These are phyloP conservation scores for Conopomorpha cramerella DNA, from an alignment of 1,140 invertebrate genomes.

Conservation along the genomic window DNA sequence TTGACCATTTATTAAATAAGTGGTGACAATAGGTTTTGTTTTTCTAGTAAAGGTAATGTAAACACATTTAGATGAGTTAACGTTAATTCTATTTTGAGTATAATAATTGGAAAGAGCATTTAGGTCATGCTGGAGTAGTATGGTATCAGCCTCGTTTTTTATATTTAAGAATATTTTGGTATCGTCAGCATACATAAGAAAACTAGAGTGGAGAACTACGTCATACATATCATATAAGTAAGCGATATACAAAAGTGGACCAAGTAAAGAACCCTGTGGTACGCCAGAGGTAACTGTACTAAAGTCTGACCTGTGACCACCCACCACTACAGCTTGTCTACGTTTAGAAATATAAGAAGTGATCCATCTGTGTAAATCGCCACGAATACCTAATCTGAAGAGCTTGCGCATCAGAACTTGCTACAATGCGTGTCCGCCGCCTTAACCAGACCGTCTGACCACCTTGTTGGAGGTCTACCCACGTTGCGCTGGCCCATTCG, in stretches of 20 bases:
- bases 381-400: neutral
- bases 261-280: too few species aligned
- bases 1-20: too few species aligned
- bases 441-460: too few species aligned
- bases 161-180: too few species aligned
- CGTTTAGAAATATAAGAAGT: neutral
- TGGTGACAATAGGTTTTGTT: too few species aligned
- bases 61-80: neutral
- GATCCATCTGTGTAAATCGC: neutral
- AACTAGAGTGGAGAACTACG: neutral
- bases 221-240: conserved; percentile 1
- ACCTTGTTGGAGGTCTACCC: too few species aligned
- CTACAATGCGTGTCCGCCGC: too few species aligned
- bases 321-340: neutral
- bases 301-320: conserved; percentile 1
- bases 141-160: neutral
- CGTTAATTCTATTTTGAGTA: neutral
- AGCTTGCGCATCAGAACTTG: too few species aligned
- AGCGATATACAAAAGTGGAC: too few species aligned
- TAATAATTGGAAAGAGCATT: neutral
- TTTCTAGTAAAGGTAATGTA: neutral
- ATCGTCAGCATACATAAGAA: neutral
- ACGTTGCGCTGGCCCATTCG: too few species aligned
- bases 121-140: neutral
- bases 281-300: neutral